Percentiles rank a stretch among this genome's conserved stretches.
Conservation (phyloP, 2,888 invertebrate species). For the Liopterus haemorrhoidalis region DNA sequence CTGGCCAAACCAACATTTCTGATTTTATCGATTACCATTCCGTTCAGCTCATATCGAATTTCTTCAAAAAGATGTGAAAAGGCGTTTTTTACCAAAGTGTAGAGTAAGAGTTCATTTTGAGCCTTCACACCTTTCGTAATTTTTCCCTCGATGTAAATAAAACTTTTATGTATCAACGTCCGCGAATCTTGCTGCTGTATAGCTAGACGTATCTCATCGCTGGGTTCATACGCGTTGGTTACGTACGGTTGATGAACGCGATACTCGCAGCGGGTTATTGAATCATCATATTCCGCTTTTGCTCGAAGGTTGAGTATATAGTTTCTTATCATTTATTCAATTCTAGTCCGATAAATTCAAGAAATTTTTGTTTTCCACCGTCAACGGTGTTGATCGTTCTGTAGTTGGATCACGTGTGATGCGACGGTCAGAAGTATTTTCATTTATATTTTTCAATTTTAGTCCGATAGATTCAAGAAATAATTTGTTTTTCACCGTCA, state of each 20-base stretch:
- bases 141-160: slow-evolving; percentile 27
- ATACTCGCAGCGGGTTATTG: slow-evolving; percentile 31
- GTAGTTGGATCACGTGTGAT: too few relatives aligned
- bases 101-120: too few relatives aligned
- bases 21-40: slow-evolving; percentile 36
- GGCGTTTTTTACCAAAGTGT: slow-evolving; percentile 34
- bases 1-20: slow-evolving; percentile 37
- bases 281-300: slow-evolving; percentile 29
- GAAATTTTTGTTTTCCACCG: too few relatives aligned
- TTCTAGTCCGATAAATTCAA: slow-evolving; percentile 16
- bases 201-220: slow-evolving; percentile 38
- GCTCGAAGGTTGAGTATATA: slow-evolving; percentile 27
- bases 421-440: too few relatives aligned
- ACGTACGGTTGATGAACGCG: slow-evolving; percentile 35
- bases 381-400: too few relatives aligned
- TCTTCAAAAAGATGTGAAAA: slow-evolving; percentile 37
- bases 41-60: slow-evolving; percentile 39
- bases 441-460: too few relatives aligned
- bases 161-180: slow-evolving; percentile 35
- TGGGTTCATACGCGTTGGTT: slow-evolving; percentile 32
- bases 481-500: too few relatives aligned
- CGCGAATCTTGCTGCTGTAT: slow-evolving; percentile 36
- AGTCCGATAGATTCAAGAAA: too few relatives aligned
- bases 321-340: slow-evolving; percentile 16
- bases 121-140: slow-evolving; percentile 14